Evolutionary conservation across 2,888 invertebrate species (phyloP), one percentile per base, ranked within the genome.

Genomic region (Acleris laterana): DNA sequence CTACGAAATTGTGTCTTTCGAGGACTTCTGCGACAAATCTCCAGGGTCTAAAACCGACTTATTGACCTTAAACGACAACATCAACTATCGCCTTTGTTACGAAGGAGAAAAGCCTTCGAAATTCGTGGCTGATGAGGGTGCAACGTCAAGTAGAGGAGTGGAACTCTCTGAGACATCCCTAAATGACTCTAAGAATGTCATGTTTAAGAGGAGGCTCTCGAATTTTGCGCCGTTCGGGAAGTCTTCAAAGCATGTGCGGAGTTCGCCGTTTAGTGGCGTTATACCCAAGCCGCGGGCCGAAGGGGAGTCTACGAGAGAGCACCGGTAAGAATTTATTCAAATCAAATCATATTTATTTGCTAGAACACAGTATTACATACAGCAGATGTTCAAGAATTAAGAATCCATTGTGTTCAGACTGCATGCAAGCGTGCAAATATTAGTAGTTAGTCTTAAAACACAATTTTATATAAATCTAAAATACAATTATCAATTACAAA

Each of bases 21-120:
- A 94, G 78, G 94, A 94, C 62, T 94, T 94, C 77, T 94, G 93
- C 72, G 94, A 94, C 72, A 94, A 94, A 71, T 90, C 90, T 55
- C 84, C 91, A 1, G 88, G 88, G 52, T 85, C 87, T 19, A 93
- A 93, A 76, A 93, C 93, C 13, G 94, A 94, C 82, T 89, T 94
- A 68, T 87, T 93, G 71, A 90, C 94, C 6, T 76, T 94, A 64
- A 94, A 92, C 70, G 93, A 93, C 71, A 93, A 93, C 69, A 92
- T 93, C 44, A 93, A 93, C 73, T 93, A 93, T 75, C 87, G 93
- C 48, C 83, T 93, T 76, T 89, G 87, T 80, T 93, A 88, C 72
- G 93, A 93, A 72, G 85, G 78, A 65, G 88, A 88, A 68, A 87
- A 87, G 62, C 76, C 79, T 3, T 75, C 81, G 2, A 86, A 87